Evolutionary conservation across 37 sponge, comb jelly and placozoan genomes (phyloP), one percentile per base, ranked within the genome.

Genomic region (Geodia barretti): DNA sequence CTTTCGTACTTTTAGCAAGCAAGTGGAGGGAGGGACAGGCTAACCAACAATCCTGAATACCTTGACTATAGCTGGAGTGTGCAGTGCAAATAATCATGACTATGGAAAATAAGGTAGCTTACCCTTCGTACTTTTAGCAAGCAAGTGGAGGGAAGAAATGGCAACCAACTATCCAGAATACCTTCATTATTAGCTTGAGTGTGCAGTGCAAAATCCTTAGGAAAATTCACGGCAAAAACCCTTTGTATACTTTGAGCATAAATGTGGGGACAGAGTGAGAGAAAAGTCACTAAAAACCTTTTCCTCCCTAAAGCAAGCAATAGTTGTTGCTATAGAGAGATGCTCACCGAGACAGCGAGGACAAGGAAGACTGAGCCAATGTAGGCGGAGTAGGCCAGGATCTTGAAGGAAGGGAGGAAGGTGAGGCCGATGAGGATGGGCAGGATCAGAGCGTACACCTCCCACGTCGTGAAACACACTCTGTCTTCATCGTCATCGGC

Each of bases 391-490:
- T 82, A 90, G 62, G 87, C 91, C 19, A 96, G 93, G 65, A 68
- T 66, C 79, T 79, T 87, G 89, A 96, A 96, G 70, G 97, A 90
- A 63, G 97, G 97, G 20, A 86, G 83, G 76, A 76, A 88, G 71
- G 88, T 90, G 58, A 90, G 86, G 29, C 85, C 80, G 17, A 92
- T 90, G 34, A 90, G 89, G 58, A 87, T 78, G 70, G 93, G 93
- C 19, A 92, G 75, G 36, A 92, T 61, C 38, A 88, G 84, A 69
- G 90, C 90, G 33, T 93, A 93, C 29, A 89, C 65, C 47, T 86
- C 87, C 68, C 68, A 86, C 17, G 73, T 63, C 17, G 79, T 61
- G 80, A 91, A 81, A 61, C 82, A 77, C 7, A 75, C 36, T 9
- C 39, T 32, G 36, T 28, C 19, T 29, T 58, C 30, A 33, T 32